phyloP scores from a whole-genome alignment of 2,797 vertebrate species.

The Peromyscus aztecus region DNA sequence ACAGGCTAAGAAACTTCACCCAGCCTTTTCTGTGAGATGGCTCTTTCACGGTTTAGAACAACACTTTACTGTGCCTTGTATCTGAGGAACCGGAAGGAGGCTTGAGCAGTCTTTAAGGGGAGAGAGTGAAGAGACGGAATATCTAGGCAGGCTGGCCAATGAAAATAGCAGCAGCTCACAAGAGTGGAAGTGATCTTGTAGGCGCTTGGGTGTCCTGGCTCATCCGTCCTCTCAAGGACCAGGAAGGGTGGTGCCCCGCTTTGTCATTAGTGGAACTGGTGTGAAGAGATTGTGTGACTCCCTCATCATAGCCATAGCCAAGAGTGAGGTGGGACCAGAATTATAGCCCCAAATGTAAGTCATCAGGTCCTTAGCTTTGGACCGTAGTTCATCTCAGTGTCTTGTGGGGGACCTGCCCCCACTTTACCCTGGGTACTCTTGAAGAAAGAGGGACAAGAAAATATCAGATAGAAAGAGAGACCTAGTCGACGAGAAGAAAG shows the following conservation, averaged over 20 bases:
- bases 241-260: background rate
- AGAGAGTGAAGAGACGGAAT: background rate
- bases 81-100: background rate
- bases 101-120: background rate
- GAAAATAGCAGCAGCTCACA: background rate
- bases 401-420: too few species aligned
- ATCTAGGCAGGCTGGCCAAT: background rate
- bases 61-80: background rate
- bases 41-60: slow-evolving; percentile 3
- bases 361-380: background rate
- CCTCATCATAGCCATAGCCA: background rate
- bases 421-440: too few species aligned
- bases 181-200: background rate
- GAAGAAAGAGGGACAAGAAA: too few species aligned
- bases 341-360: background rate
- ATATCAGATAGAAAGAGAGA: too few species aligned
- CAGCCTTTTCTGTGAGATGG: slow-evolving; percentile 9
- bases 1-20: background rate
- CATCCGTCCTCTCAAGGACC: background rate
- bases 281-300: background rate
- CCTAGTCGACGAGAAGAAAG: too few species aligned
- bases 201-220: background rate
- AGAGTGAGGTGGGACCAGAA: background rate
- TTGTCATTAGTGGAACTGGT: background rate
- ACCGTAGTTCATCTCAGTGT: background rate